A percentile compares a stretch with the other conserved stretches of the same genome.
phyloP scores from a whole-genome alignment of 2,113 vertebrate genomes.

The Channa argus region DNA sequence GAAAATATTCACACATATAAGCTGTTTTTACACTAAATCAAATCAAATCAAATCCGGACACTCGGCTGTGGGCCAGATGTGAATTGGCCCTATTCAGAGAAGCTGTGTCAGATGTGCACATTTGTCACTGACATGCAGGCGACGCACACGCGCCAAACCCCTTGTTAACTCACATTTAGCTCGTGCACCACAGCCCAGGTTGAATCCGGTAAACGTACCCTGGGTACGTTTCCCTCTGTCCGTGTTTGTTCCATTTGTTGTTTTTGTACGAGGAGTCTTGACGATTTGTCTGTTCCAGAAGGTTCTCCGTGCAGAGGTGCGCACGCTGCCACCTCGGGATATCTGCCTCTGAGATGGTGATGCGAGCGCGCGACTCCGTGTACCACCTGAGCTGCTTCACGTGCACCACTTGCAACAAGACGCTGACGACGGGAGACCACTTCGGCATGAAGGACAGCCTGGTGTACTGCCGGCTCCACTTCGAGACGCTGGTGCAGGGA shows the following conservation, averaged over 20 bases:
- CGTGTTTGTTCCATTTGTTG: not conserved
- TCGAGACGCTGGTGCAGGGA: slow-evolving; percentile 95
- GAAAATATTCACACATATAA: too few species aligned
- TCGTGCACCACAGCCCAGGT: too few species aligned
- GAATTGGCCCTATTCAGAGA: not conserved
- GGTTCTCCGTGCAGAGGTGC: slow-evolving; percentile 99
- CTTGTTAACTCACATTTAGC: not conserved
- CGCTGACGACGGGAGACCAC: slow-evolving; percentile 96
- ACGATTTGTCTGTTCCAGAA: slow-evolving; percentile 90
- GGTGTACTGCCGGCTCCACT: slow-evolving; percentile 97
- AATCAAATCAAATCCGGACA: not conserved
- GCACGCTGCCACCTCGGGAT: slow-evolving; percentile 99
- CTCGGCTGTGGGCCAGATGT: slow-evolving; percentile 37
- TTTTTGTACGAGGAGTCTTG: slow-evolving; percentile 53
- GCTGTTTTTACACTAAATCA: too few species aligned
- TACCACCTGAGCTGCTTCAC: slow-evolving; percentile 99
- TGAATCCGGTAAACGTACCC: not conserved
- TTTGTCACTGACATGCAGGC: not conserved
- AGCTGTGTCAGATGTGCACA: not conserved
- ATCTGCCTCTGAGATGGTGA: slow-evolving; percentile 99
- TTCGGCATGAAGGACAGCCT: slow-evolving; percentile 99
- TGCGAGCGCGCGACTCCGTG: slow-evolving; percentile 98
- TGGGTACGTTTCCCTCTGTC: too few species aligned
- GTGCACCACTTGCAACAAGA: slow-evolving; percentile 98
- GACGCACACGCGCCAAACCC: not conserved